These are phyloP conservation scores for Formica aserva DNA, from an alignment of 2,888 invertebrate species.

Conservation along the genomic window DNA sequence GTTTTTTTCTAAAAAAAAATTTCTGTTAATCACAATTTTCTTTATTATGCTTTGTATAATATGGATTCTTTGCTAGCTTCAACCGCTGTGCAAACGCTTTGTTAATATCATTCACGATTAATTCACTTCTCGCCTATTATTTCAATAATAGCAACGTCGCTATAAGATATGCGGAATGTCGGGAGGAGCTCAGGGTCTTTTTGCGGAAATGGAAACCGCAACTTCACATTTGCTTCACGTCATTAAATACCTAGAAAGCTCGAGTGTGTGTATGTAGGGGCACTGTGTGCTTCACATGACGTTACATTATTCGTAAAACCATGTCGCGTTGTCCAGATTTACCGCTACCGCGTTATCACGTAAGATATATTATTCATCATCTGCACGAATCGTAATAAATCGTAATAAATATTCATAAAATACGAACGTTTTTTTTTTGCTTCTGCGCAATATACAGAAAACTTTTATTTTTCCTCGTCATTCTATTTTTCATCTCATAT, in stretches of 20 bases:
- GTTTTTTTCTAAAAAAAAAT: not conserved
- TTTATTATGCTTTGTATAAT: not conserved
- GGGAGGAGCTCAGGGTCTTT: conserved; percentile 54
- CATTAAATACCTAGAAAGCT: conserved; percentile 61
- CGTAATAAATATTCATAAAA: conserved; percentile 1
- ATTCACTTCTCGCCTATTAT: not conserved
- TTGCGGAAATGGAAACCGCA: conserved; percentile 74
- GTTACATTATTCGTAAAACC: conserved; percentile 38
- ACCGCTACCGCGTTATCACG: conserved; percentile 6
- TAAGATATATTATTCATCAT: conserved; percentile 25
- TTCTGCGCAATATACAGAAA: not conserved
- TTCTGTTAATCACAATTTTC: not conserved
- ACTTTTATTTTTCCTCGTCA: not conserved
- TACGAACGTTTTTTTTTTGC: not conserved
- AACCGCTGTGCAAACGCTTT: conserved; percentile 11
- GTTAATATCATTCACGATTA: conserved; percentile 23
- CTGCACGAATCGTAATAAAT: not conserved
- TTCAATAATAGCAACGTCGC: conserved; percentile 24
- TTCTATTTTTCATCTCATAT: not conserved
- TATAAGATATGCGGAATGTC: conserved; percentile 9
- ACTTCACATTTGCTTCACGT: conserved; percentile 62
- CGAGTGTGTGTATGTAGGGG: not conserved
- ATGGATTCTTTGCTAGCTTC: not conserved
- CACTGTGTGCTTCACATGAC: conserved; percentile 14
- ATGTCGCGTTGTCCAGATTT: conserved; percentile 3